Evolutionary conservation across 2,113 vertebrate species (phyloP).

Genomic region (Ptychochromis oligacanthus): DNA sequence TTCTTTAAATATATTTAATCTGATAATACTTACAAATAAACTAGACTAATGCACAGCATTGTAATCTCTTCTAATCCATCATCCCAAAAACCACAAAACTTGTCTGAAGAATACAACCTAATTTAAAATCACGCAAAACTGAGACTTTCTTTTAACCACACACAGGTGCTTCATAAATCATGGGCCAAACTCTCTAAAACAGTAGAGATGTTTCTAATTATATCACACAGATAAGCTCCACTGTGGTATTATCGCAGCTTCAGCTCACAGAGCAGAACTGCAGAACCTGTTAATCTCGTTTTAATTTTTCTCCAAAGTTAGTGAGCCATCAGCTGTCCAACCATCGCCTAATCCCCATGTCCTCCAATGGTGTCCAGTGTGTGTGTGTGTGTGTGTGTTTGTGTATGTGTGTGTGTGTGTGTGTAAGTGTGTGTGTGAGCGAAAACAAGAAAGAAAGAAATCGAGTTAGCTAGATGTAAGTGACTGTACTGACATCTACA

Average conservation of each 20-base stretch:
- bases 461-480: neutral
- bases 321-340: constrained; percentile 17
- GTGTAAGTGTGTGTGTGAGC: neutral
- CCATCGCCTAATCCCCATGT: neutral
- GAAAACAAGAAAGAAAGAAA: neutral
- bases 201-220: no score
- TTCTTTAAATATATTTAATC: neutral
- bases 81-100: no score
- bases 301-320: constrained; percentile 31
- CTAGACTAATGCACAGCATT: neutral
- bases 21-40: neutral
- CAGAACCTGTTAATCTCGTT: neutral
- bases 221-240: no score
- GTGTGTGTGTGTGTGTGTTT: constrained; percentile 1
- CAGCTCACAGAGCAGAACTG: neutral
- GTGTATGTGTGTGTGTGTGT: constrained; percentile 3
- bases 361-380: constrained; percentile 6
- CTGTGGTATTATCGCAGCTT: neutral
- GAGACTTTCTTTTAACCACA: neutral
- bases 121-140: no score
- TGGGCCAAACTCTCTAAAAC: neutral
- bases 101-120: no score
- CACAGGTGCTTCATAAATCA: neutral
- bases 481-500: constrained; percentile 7
- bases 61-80: no score